Percentiles rank a stretch among this genome's conserved stretches.
Evolutionary conservation across 2,797 vertebrate genomes (phyloP).

Genomic region (Chelmon rostratus): DNA sequence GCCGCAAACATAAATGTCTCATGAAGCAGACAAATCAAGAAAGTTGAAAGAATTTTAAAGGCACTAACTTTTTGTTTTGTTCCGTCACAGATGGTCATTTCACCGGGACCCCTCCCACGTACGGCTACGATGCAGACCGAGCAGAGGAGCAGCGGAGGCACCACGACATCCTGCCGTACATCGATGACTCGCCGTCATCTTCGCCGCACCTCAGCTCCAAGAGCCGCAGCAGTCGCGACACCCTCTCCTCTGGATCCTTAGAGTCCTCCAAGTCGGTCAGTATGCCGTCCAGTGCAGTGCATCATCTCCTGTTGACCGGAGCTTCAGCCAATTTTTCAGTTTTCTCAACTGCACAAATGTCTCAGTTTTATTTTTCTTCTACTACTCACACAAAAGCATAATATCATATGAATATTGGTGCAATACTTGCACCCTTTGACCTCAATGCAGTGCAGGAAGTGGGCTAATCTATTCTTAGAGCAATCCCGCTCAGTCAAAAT

Average conservation of each 20-base stretch:
- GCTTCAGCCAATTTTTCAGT: background rate
- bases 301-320: background rate
- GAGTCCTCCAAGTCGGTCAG: conserved; percentile 95
- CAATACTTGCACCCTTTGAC: conserved; percentile 33
- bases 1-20: background rate
- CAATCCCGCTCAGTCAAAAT: conserved; percentile 41
- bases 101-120: conserved; percentile 89
- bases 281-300: conserved; percentile 25
- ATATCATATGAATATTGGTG: conserved; percentile 2
- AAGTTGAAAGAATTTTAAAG: too few species aligned
- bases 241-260: conserved; percentile 89
- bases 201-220: conserved; percentile 96
- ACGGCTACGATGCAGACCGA: conserved; percentile 90
- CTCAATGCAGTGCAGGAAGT: conserved; percentile 42
- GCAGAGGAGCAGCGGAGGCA: conserved; percentile 92
- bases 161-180: conserved; percentile 96
- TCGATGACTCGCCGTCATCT: conserved; percentile 96
- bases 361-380: background rate
- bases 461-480: conserved; percentile 67
- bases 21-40: background rate
- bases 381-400: background rate
- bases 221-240: conserved; percentile 92
- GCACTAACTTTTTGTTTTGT: background rate
- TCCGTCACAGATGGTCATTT: conserved; percentile 87
- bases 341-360: background rate